Conservation (phyloP, 2,113 vertebrate species). For the Nycticorax nycticorax region DNA sequence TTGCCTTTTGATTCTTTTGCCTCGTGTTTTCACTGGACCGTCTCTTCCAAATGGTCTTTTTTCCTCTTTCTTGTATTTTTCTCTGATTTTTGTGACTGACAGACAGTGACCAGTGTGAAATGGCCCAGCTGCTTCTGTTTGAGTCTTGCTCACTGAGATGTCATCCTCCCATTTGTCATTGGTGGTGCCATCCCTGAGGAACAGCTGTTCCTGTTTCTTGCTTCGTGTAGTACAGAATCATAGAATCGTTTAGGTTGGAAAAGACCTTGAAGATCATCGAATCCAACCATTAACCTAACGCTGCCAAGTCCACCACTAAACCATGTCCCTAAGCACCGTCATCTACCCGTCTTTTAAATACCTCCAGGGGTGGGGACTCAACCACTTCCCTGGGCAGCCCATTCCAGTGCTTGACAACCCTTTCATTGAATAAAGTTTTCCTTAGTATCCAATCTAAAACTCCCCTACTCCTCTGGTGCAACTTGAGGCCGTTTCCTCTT, state of each 20-base stretch:
- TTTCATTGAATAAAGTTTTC: no score
- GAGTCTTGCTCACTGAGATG: neutral
- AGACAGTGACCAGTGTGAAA: neutral
- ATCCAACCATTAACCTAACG: neutral
- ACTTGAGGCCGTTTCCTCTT: no score
- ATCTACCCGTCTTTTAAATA: no score
- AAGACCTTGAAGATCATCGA: neutral
- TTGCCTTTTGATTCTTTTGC: neutral
- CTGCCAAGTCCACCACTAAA: neutral
- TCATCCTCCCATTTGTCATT: neutral
- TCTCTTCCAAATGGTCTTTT: neutral
- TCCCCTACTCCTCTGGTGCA: no score
- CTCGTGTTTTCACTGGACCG: neutral
- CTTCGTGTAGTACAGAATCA: neutral
- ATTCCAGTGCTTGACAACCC: no score
- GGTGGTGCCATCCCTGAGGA: accelerated
- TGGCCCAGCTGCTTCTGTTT: neutral
- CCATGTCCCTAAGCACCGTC: no score
- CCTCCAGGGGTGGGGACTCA: no score
- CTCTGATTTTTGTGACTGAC: neutral
- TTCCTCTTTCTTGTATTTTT: neutral
- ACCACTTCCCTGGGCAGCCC: no score
- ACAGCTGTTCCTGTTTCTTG: neutral
- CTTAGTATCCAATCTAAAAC: no score
- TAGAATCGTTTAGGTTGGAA: neutral